phyloP scores from a whole-genome alignment of 2,888 invertebrate genomes.

The Luperina nickerlii region DNA sequence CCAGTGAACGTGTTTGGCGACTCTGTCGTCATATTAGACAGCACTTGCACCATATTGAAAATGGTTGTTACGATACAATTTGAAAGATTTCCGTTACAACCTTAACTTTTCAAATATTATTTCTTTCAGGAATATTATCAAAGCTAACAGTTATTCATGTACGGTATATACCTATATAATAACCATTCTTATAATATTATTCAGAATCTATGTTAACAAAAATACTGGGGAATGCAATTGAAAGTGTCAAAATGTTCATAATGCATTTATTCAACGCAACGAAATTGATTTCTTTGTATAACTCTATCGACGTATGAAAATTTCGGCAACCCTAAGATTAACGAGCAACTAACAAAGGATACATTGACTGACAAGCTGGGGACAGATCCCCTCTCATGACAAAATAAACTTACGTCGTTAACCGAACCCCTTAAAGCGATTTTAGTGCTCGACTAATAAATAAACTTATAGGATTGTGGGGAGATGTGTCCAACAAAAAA shows the following conservation, averaged over 20 bases:
- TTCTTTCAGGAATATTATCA: neutral
- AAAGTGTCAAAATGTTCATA: constrained; percentile 1
- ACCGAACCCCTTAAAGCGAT: constrained; percentile 82
- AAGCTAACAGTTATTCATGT: neutral
- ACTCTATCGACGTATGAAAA: constrained; percentile 57
- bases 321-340: constrained; percentile 75
- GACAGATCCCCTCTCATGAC: constrained; percentile 80
- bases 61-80: neutral
- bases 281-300: constrained; percentile 34
- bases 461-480: constrained; percentile 86
- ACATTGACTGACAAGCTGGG: constrained; percentile 80
- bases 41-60: constrained; percentile 5
- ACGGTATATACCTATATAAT: neutral
- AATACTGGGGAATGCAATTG: neutral
- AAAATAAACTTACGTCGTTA: constrained; percentile 85
- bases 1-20: constrained; percentile 19
- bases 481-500: constrained; percentile 70
- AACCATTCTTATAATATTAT: neutral
- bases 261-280: constrained; percentile 25
- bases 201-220: neutral
- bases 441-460: constrained; percentile 87
- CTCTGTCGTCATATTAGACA: neutral
- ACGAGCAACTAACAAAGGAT: constrained; percentile 77
- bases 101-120: neutral
- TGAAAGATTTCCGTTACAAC: neutral